phyloP scores from a whole-genome alignment of 1,140 invertebrate species.

The Hormaphis cornu region DNA sequence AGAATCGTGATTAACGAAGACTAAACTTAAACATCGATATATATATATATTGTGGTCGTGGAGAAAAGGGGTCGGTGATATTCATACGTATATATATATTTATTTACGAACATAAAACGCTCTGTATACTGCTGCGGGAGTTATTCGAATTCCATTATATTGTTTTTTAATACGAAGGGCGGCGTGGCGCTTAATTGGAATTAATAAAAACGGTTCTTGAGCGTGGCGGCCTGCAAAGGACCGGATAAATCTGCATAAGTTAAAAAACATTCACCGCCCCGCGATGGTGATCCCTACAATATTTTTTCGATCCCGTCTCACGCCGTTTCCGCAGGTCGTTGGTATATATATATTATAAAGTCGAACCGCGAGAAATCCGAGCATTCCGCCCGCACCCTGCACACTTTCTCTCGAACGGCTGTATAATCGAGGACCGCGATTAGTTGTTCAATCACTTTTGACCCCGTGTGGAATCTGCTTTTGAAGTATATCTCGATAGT shows the following conservation, averaged over 20 bases:
- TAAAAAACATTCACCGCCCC: slow-evolving; percentile 22
- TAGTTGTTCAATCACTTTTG: too few species aligned
- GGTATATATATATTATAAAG: too few species aligned
- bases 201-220: slow-evolving; percentile 12
- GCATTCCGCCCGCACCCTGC: too few species aligned
- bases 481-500: not conserved
- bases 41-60: too few species aligned
- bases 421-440: too few species aligned
- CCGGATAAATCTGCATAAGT: slow-evolving; percentile 30
- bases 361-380: slow-evolving; percentile 25
- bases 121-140: slow-evolving; percentile 1
- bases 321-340: not conserved
- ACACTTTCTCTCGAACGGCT: too few species aligned
- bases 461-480: not conserved
- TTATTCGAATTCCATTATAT: slow-evolving; percentile 33
- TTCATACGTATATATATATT: not conserved
- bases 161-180: slow-evolving; percentile 11
- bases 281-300: not conserved
- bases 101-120: too few species aligned
- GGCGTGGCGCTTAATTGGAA: slow-evolving; percentile 21
- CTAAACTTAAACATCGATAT: not conserved
- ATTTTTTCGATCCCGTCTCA: not conserved
- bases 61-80: too few species aligned
- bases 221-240: not conserved
- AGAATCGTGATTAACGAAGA: slow-evolving; percentile 32